Evolutionary conservation across 2,888 invertebrate species (phyloP).

Genomic region (Epinotia demarniana): DNA sequence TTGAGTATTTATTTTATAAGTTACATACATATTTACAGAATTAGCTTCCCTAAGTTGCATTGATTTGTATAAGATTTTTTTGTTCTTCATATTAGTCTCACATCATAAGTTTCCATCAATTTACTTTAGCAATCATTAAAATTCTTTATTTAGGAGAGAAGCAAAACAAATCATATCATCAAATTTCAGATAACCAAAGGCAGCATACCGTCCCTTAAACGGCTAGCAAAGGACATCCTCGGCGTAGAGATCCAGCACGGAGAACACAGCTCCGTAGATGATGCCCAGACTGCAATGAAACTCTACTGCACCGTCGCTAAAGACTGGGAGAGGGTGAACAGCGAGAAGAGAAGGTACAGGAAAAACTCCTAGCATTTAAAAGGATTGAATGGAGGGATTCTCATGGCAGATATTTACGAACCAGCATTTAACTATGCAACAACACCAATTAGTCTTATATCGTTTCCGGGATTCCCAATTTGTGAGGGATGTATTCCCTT

Average conservation of each 20-base stretch:
- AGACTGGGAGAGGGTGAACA: slow-evolving; percentile 88
- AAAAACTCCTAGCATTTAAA: slow-evolving; percentile 10
- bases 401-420: background rate
- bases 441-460: background rate
- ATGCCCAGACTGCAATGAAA: slow-evolving; percentile 91
- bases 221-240: slow-evolving; percentile 89
- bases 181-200: slow-evolving; percentile 83
- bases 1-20: too few species aligned
- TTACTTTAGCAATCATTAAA: too few species aligned
- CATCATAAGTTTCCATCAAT: too few species aligned
- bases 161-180: background rate
- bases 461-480: too few species aligned
- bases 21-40: too few species aligned
- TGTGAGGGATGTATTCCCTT: too few species aligned
- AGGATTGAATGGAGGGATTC: background rate
- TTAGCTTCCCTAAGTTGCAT: too few species aligned
- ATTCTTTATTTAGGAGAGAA: too few species aligned
- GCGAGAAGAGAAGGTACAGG: slow-evolving; percentile 61
- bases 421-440: background rate
- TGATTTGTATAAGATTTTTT: too few species aligned
- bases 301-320: slow-evolving; percentile 90
- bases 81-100: too few species aligned
- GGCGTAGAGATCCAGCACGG: slow-evolving; percentile 92
- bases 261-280: slow-evolving; percentile 93
- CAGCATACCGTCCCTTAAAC: slow-evolving; percentile 92